Conservation (phyloP, 2,797 vertebrate genomes). For the Tolypeutes matacus region DNA sequence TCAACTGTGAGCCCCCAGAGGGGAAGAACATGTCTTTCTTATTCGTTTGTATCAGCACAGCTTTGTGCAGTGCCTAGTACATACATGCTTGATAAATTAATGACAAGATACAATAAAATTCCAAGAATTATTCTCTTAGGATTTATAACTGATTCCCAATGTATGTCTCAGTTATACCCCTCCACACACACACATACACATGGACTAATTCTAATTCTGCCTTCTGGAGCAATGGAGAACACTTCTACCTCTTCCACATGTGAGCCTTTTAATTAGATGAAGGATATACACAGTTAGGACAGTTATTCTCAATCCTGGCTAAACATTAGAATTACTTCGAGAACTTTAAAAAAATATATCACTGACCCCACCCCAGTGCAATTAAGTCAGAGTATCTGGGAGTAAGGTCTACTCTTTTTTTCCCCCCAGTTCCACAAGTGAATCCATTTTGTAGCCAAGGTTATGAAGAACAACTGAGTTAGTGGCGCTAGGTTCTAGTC, state of each 20-base stretch:
- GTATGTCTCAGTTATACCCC: neutral
- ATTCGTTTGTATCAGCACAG: neutral
- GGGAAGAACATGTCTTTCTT: conserved; percentile 16
- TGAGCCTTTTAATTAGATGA: conserved; percentile 1
- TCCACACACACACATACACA: neutral
- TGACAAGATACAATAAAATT: conserved; percentile 18
- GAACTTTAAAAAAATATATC: neutral
- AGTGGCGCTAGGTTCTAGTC: neutral
- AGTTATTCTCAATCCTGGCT: neutral
- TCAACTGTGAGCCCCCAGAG: neutral
- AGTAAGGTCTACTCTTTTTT: neutral
- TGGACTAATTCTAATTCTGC: conserved; percentile 49
- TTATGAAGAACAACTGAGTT: neutral
- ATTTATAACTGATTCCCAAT: conserved; percentile 20
- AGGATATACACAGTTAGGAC: conserved; percentile 6
- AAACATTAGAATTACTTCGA: neutral
- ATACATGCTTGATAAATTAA: conserved; percentile 43
- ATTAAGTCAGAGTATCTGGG: neutral
- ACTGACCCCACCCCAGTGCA: neutral
- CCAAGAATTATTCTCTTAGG: conserved; percentile 27
- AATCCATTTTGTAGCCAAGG: neutral
- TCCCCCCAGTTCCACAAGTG: neutral
- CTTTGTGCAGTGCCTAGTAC: conserved; percentile 21
- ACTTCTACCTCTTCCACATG: neutral
- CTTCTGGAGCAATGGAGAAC: conserved; percentile 47